phyloP scores from a whole-genome alignment of 2,113 vertebrate genomes.

The Tangachromis dhanisi region DNA sequence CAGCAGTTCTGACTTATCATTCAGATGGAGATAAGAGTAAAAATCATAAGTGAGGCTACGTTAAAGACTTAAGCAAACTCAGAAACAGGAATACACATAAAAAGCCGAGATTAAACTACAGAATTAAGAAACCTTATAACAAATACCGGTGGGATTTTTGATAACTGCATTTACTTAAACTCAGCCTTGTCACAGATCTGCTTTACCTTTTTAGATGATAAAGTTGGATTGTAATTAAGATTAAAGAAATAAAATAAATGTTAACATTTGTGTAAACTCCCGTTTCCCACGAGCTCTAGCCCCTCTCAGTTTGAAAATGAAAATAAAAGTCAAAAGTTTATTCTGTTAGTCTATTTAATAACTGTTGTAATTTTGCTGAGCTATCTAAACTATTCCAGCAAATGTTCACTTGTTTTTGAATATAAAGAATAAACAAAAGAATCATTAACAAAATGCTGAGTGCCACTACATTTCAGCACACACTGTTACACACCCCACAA shows the following conservation, averaged over 20 bases:
- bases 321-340: neutral
- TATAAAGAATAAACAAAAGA: neutral
- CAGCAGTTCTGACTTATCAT: accelerated
- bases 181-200: neutral
- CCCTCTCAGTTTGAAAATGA: neutral
- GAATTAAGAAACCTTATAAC: neutral
- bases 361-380: neutral
- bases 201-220: neutral
- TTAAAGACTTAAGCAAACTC: neutral
- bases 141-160: neutral
- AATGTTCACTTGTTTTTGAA: neutral
- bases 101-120: neutral
- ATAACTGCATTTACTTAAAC: neutral
- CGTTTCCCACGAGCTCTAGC: neutral
- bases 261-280: neutral
- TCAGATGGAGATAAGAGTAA: neutral
- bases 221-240: neutral
- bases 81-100: neutral
- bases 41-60: neutral
- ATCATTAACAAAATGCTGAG: neutral
- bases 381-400: neutral
- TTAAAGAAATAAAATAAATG: neutral
- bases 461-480: neutral
- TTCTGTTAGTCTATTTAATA: neutral
- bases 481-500: neutral